Base-by-base conservation (phyloP, 1,140 invertebrate species). In the Samia ricini region DNA sequence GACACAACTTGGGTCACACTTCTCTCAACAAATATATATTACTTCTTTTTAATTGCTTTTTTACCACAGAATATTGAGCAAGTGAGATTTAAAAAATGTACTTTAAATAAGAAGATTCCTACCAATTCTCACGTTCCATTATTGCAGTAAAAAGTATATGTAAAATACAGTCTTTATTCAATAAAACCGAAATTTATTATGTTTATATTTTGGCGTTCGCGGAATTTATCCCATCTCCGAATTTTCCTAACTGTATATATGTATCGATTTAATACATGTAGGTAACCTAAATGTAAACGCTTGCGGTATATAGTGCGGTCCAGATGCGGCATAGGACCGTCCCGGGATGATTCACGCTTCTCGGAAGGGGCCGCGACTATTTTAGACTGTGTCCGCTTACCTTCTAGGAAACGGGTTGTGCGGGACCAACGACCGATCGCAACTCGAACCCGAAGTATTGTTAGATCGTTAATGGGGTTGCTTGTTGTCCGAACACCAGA, bases 311-410 rank as follows among this genome's bases (percentile, higher is more conserved):
- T 66, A 61, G 71, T 71, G 73, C 71, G 74, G 79, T 77, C 78
- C 85, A 88, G 86, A 88, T 89, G 83, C 76, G 83, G 81, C 72
- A 72, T 71, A 75, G 79, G 83, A 79, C 77, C 69, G 81, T 82
- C 82, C 82, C 83, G 74, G 61, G 42, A 57, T 87, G 87, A 86
- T 55, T 88, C 84, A 88, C 71, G 72, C 59, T 83, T 85, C 86
- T 88, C 81, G 83, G 87, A 89, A 89, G 83, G 79, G 81, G 81
- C 76, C 77, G 76, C 60, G 76, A 85, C 84, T 88, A 89, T 88
- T 88, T 88, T 88, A 83, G 81, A 82, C 76, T 85, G 83, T 83
- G 85, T 86, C 84, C 83, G 87, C 87, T 87, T 88, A 86, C 84
- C 81, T 88, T 88, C 87, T 89, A 85, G 81, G 85, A 88, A 87